These are phyloP conservation scores for Sarcophaga bullata DNA, from an alignment of 1,140 invertebrate genomes.

Conservation along the genomic window DNA sequence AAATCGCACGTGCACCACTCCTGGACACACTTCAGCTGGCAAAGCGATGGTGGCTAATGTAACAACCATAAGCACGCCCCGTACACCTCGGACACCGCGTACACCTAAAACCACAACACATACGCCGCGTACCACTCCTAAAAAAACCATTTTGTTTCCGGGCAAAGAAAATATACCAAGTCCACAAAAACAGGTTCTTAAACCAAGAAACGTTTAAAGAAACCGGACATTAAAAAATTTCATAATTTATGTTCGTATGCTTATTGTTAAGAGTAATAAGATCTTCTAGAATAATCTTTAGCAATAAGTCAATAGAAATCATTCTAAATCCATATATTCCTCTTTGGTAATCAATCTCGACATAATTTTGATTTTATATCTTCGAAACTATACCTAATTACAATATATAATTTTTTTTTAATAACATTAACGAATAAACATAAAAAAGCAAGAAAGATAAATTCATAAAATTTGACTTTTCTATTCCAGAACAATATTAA, in stretches of 20 bases:
- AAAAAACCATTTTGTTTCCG: constrained; percentile 58
- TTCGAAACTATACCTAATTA: too few relatives aligned
- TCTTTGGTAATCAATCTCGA: too few relatives aligned
- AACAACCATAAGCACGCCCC: constrained; percentile 49
- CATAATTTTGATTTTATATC: too few relatives aligned
- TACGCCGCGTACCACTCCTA: constrained; percentile 57
- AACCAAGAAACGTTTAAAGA: constrained; percentile 58
- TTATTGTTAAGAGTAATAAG: too few relatives aligned
- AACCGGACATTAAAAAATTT: too few relatives aligned
- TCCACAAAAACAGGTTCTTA: constrained; percentile 63
- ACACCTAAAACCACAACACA: constrained; percentile 50
- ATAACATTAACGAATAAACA: neutral
- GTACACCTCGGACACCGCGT: constrained; percentile 56
- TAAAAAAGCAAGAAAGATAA: neutral
- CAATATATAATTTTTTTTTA: too few relatives aligned
- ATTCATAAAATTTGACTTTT: neutral
- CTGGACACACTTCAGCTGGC: constrained; percentile 46
- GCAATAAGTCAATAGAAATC: too few relatives aligned
- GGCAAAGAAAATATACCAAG: constrained; percentile 62
- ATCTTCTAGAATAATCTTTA: too few relatives aligned
- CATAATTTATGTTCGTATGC: too few relatives aligned
- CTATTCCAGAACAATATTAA: too few relatives aligned
- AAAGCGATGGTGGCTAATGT: constrained; percentile 45
- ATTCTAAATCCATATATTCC: too few relatives aligned
- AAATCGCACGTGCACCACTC: constrained; percentile 49